Percentiles rank a stretch among this genome's conserved stretches.
phyloP scores from a whole-genome alignment of 2,797 vertebrate species.

The Eulemur coronatus region DNA sequence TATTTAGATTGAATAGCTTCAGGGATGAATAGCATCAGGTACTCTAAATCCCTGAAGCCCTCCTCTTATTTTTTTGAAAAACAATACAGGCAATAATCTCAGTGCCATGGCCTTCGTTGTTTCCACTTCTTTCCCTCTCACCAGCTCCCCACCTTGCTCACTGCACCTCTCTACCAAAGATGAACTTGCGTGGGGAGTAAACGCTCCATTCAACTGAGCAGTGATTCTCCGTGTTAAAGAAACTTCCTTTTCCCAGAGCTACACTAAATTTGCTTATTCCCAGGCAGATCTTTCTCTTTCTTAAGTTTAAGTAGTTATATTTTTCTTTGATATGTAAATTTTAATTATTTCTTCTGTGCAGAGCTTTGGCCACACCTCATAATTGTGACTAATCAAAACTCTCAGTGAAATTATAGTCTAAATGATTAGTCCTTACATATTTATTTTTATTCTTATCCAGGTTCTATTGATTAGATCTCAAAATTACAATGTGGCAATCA shows the following conservation, averaged over 20 bases:
- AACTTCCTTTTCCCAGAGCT: neutral
- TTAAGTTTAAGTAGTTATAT: neutral
- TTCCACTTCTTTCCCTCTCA: neutral
- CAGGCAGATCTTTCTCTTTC: neutral
- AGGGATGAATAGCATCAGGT: neutral
- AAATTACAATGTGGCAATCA: neutral
- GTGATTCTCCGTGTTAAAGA: neutral
- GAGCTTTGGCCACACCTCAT: neutral
- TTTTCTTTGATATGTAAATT: neutral
- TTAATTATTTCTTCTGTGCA: neutral
- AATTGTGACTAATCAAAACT: neutral
- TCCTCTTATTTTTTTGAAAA: conserved; percentile 8
- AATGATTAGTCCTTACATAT: neutral
- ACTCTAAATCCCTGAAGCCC: neutral
- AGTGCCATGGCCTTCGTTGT: neutral
- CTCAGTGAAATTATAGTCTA: neutral
- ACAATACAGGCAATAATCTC: neutral
- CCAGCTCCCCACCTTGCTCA: neutral
- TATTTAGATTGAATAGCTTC: neutral
- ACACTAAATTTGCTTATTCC: neutral
- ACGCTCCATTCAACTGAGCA: neutral
- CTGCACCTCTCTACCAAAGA: neutral
- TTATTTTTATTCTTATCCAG: neutral
- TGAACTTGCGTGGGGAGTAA: neutral
- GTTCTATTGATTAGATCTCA: neutral